These are phyloP conservation scores for Ruditapes philippinarum DNA, from an alignment of 1,140 invertebrate genomes.

Conservation along the genomic window DNA sequence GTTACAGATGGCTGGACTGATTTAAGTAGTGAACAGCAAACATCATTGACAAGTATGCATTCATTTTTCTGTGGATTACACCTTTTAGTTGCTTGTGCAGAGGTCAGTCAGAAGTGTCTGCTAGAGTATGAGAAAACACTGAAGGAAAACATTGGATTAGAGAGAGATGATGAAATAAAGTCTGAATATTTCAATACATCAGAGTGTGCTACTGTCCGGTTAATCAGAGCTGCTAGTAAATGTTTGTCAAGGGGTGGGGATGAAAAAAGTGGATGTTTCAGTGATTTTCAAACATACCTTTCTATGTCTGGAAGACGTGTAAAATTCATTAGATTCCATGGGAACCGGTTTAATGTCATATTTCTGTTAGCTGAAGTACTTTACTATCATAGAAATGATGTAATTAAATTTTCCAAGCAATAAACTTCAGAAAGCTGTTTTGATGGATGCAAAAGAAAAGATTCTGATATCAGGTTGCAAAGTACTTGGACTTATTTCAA, in stretches of 20 bases:
- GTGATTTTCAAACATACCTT: not conserved
- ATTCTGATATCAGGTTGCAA: not conserved
- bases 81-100: not conserved
- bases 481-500: not conserved
- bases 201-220: not conserved
- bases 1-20: not conserved
- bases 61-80: conserved; percentile 4
- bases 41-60: not conserved
- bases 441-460: not conserved
- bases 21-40: not conserved
- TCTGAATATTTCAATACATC: not conserved
- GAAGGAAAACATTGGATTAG: not conserved
- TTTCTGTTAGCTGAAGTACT: not conserved
- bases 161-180: not conserved
- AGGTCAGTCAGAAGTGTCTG: not conserved
- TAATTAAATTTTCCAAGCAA: not conserved
- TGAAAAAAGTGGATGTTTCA: not conserved
- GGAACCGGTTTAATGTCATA: not conserved
- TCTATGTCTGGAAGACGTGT: not conserved
- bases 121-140: not conserved
- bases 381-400: not conserved
- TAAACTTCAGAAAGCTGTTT: not conserved
- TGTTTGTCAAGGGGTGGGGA: not conserved
- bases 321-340: not conserved
- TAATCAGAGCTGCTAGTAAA: not conserved